These are phyloP conservation scores for Aporophyla nigra DNA, from an alignment of 2,888 invertebrate genomes.

Conservation along the genomic window DNA sequence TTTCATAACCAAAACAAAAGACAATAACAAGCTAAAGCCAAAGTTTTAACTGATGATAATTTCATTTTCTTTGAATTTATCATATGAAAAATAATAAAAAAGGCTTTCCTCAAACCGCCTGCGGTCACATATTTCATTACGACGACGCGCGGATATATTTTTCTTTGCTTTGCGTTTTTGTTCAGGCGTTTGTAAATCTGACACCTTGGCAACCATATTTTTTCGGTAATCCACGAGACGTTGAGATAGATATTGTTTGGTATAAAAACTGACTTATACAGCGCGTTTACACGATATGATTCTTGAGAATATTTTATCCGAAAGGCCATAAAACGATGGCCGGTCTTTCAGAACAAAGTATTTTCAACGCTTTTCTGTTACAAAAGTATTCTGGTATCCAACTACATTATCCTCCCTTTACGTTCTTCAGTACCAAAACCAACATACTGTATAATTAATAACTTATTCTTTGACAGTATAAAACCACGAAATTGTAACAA, in stretches of 20 bases:
- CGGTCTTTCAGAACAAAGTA: background rate
- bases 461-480: background rate
- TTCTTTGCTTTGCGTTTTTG: slow-evolving; percentile 73
- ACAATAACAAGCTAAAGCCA: slow-evolving; percentile 42
- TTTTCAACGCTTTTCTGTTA: background rate
- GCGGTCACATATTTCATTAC: slow-evolving; percentile 78
- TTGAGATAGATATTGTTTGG: slow-evolving; percentile 52
- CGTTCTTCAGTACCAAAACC: background rate
- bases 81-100: slow-evolving; percentile 66
- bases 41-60: slow-evolving; percentile 51
- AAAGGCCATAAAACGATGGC: background rate
- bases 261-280: slow-evolving; percentile 54
- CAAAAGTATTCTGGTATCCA: background rate
- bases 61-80: slow-evolving; percentile 63
- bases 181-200: slow-evolving; percentile 76
- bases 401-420: slow-evolving; percentile 2
- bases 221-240: slow-evolving; percentile 60
- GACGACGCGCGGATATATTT: slow-evolving; percentile 67
- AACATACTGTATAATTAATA: background rate
- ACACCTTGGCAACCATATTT: slow-evolving; percentile 68
- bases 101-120: slow-evolving; percentile 71
- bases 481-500: slow-evolving; percentile 42
- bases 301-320: slow-evolving; percentile 9
- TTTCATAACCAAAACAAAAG: slow-evolving; percentile 38
- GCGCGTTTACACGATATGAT: slow-evolving; percentile 21